Conservation (phyloP, 2,113 vertebrate species). For the Sylvilagus bachmani region DNA sequence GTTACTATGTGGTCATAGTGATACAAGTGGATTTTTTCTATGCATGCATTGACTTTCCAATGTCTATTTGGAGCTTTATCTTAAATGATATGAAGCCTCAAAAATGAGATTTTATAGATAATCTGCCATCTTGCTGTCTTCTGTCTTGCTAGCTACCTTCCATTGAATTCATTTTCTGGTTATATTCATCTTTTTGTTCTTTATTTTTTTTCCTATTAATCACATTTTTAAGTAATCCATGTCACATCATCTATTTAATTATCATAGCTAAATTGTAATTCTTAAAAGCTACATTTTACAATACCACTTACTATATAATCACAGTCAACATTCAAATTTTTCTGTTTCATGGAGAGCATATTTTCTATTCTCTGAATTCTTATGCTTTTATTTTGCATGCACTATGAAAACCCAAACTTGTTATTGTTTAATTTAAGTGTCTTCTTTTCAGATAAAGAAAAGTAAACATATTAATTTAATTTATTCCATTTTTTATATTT, state of each 20-base stretch:
- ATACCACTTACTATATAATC: neutral
- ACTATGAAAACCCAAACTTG: neutral
- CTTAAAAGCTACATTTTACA: neutral
- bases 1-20: too few species aligned
- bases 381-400: neutral
- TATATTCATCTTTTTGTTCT: neutral
- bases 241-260: neutral
- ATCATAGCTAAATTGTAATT: neutral
- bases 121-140: neutral
- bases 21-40: too few species aligned
- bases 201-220: too few species aligned
- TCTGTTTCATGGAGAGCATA: neutral
- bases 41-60: too few species aligned
- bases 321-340: neutral
- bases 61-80: too few species aligned
- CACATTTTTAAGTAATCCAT: too few species aligned
- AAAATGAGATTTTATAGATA: too few species aligned
- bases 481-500: neutral
- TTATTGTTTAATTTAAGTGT: too few species aligned
- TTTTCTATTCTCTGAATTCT: neutral
- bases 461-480: neutral
- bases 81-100: too few species aligned
- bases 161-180: neutral
- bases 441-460: neutral
- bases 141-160: neutral